Percentiles rank a stretch among this genome's conserved stretches.
Conservation (phyloP, 1,140 invertebrate genomes). For the Calephelis nemesis region DNA sequence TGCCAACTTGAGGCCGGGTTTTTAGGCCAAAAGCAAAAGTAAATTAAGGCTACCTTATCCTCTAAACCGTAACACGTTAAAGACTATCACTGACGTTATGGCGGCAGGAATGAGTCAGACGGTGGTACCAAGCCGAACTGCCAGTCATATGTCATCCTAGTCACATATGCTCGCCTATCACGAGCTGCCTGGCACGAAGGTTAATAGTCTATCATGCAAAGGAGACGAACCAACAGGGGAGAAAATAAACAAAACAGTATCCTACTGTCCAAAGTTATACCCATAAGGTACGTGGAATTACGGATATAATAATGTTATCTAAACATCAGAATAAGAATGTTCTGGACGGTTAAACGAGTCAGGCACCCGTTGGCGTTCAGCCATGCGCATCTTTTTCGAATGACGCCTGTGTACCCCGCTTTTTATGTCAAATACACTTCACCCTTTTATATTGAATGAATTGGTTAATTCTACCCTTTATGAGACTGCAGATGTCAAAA, state of each 20-base stretch:
- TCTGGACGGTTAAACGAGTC: slow-evolving; percentile 48
- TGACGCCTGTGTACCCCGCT: slow-evolving; percentile 62
- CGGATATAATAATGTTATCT: slow-evolving; percentile 43
- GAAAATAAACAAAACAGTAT: not conserved
- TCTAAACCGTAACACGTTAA: no score
- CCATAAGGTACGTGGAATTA: not conserved
- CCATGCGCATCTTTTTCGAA: slow-evolving; percentile 62
- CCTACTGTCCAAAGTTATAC: not conserved
- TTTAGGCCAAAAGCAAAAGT: no score
- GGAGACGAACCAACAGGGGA: no score
- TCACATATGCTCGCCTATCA: no score
- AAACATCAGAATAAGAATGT: slow-evolving; percentile 69
- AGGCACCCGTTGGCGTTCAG: slow-evolving; percentile 52
- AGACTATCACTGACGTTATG: no score
- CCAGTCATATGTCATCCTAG: no score
- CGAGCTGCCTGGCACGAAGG: no score
- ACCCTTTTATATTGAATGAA: slow-evolving; percentile 72
- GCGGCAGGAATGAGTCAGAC: no score
- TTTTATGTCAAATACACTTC: slow-evolving; percentile 71
- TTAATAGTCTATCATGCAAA: no score
- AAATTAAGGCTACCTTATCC: no score
- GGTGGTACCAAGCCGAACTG: no score
- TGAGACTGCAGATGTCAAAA: slow-evolving; percentile 55
- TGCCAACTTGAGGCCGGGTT: no score
- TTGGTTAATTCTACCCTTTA: slow-evolving; percentile 66